Base-by-base conservation (phyloP, 1,140 invertebrate species). In the Sweltsa coloradensis region DNA sequence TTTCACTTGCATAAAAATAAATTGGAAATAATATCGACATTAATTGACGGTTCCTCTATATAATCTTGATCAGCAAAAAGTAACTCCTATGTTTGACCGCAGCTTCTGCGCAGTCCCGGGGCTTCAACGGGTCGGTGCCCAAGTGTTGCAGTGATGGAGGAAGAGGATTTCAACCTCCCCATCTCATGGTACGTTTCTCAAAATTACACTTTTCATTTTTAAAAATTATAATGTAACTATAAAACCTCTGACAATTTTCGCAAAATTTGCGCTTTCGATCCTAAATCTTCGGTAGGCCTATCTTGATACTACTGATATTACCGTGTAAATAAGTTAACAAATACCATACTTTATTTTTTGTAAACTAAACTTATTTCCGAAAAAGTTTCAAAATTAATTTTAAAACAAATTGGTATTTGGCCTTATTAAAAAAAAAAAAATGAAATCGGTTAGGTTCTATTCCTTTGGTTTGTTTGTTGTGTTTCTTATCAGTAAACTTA, bases 71-170 rank as follows among this genome's bases (percentile, higher is more conserved):
- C 3, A 39, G 18, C 47, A 5, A 47, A n/a, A n/a, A n/a, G n/a
- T n/a, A 18, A 42, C 18, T 47, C 1, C 3, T 49, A 22, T 27
- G 7, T 3, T 53, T 50, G 36, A 23, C 34, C 55, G 43, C 29
- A 65, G 67, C 68, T 3, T 67, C 69, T 42, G 64, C 65, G 4
- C 70, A 71, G 50, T 67, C 53, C 16, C 70, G 81, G 53, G 81
- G 81, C 1, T 88, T 89, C 53, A 89, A 89, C 54, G 81, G 81
- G 4, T 82, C 83, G 0, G 74, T 88, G 25, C 85, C 85, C 5
- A 75, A 81, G 50, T 89, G 87, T 57, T 89, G 86, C 57, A 70
- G 75, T 3, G 73, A 75, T 41, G 71, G 74, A 23, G 80, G 79
- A 16, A 58, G 62, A 18, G 70, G 68, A 41, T 73, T 78, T 45